phyloP scores from a whole-genome alignment of 2,797 vertebrate species.

The Hyperoplus lanceolatus region DNA sequence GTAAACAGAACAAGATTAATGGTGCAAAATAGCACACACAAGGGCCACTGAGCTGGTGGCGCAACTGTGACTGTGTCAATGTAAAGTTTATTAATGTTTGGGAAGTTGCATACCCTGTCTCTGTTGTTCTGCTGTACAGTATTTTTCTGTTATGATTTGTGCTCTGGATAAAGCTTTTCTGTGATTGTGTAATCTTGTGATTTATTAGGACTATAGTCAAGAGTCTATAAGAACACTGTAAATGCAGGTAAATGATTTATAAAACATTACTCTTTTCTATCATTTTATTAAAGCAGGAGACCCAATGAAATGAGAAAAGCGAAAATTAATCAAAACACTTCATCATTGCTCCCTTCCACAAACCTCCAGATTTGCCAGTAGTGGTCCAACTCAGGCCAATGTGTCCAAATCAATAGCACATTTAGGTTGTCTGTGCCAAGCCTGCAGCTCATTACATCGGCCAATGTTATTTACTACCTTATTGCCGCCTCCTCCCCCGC shows the following conservation, averaged over 20 bases:
- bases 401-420: slow-evolving; percentile 68
- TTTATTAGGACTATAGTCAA: slow-evolving; percentile 9
- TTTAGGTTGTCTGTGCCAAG: slow-evolving; percentile 53
- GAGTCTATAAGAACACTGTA: background rate
- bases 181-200: slow-evolving; percentile 23
- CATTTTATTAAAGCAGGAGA: slow-evolving; percentile 4
- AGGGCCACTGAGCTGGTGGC: slow-evolving; percentile 47
- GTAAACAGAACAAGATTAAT: slow-evolving; percentile 84
- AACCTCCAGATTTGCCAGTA: slow-evolving; percentile 43
- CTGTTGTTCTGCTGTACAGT: slow-evolving; percentile 9
- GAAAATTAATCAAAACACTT: slow-evolving; percentile 62
- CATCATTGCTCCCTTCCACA: slow-evolving; percentile 45
- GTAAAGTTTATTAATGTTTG: slow-evolving; percentile 67
- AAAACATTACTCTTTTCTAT: slow-evolving; percentile 27
- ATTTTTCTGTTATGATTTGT: slow-evolving; percentile 15
- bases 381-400: slow-evolving; percentile 29
- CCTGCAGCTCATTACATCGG: slow-evolving; percentile 63
- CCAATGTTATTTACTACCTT: slow-evolving; percentile 63
- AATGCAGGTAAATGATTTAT: slow-evolving; percentile 35
- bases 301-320: slow-evolving; percentile 1
- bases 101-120: slow-evolving; percentile 37
- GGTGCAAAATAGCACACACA: slow-evolving; percentile 73
- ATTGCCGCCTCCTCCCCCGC: slow-evolving; percentile 26
- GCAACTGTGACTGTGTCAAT: slow-evolving; percentile 54
- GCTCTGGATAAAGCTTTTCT: slow-evolving; percentile 4